Conservation (phyloP, 2,888 invertebrate species). For the Sylvicola fuscatus region DNA sequence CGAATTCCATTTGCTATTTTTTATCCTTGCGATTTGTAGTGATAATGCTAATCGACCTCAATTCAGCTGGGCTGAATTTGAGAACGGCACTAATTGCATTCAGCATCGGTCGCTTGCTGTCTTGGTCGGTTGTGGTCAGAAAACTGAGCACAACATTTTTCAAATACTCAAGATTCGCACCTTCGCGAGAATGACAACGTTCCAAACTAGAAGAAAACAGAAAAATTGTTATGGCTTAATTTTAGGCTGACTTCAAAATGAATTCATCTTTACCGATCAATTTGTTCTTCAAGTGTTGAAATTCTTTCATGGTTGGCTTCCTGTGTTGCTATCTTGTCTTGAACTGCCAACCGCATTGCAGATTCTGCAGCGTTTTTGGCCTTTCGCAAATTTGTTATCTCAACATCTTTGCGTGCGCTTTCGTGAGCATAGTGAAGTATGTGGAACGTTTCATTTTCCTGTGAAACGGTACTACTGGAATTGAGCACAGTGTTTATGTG, state of each 20-base stretch:
- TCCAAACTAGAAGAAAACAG: constrained; percentile 31
- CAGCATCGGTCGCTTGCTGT: constrained; percentile 59
- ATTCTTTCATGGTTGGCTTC: constrained; percentile 27
- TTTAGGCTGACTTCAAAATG: background rate
- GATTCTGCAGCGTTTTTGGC: constrained; percentile 42
- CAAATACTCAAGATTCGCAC: constrained; percentile 73
- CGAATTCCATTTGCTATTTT: too few species aligned
- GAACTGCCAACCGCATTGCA: constrained; percentile 31
- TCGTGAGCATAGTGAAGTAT: constrained; percentile 71
- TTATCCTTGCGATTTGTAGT: too few species aligned
- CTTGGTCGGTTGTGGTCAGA: constrained; percentile 44
- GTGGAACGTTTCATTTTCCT: constrained; percentile 38
- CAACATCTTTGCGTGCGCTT: constrained; percentile 57
- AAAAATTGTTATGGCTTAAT: background rate
- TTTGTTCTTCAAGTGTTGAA: constrained; percentile 37
- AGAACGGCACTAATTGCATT: constrained; percentile 76
- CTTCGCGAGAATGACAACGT: constrained; percentile 57
- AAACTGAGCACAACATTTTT: constrained; percentile 79
- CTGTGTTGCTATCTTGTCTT: constrained; percentile 34
- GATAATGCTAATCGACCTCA: constrained; percentile 25
- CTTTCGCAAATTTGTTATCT: constrained; percentile 48
- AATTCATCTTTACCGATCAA: constrained; percentile 31
- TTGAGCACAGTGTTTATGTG: constrained; percentile 16
- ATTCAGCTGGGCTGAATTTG: constrained; percentile 55
- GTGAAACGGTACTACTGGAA: constrained; percentile 7